Conservation (phyloP, 1,140 invertebrate genomes). For the Hyles euphorbiae region DNA sequence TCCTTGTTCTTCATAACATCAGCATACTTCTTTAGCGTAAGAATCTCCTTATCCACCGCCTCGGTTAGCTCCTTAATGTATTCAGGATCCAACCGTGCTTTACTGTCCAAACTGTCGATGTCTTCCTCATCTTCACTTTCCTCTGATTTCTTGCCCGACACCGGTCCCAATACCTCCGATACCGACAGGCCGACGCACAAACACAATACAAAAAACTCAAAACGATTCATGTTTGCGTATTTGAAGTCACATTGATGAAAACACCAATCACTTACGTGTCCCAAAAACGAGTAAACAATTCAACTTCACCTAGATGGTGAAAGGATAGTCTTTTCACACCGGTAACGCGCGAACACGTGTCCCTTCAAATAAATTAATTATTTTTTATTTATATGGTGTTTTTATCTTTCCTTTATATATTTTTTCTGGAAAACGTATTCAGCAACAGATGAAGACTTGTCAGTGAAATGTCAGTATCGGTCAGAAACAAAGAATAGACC, state of each 20-base stretch:
- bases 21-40: constrained; percentile 41
- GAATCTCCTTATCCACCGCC: constrained; percentile 44
- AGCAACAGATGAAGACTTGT: not conserved
- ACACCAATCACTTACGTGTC: constrained; percentile 52
- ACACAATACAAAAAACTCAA: constrained; percentile 42
- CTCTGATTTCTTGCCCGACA: constrained; percentile 32
- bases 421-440: constrained; percentile 1
- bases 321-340: constrained; percentile 1
- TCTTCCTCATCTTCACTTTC: constrained; percentile 45
- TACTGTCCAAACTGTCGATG: constrained; percentile 23
- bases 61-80: constrained; percentile 38
- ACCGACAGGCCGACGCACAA: constrained; percentile 41
- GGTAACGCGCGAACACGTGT: constrained; percentile 5
- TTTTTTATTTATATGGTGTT: no score
- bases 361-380: not conserved
- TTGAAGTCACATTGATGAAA: constrained; percentile 16
- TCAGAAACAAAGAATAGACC: no score
- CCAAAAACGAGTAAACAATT: constrained; percentile 17
- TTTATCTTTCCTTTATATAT: no score
- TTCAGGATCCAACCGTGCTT: constrained; percentile 22
- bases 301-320: not conserved
- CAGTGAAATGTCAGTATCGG: no score
- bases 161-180: constrained; percentile 53
- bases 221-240: constrained; percentile 37
- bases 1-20: constrained; percentile 37